Base-by-base conservation (phyloP, 2,113 vertebrate species). In the Halcyon senegalensis region DNA sequence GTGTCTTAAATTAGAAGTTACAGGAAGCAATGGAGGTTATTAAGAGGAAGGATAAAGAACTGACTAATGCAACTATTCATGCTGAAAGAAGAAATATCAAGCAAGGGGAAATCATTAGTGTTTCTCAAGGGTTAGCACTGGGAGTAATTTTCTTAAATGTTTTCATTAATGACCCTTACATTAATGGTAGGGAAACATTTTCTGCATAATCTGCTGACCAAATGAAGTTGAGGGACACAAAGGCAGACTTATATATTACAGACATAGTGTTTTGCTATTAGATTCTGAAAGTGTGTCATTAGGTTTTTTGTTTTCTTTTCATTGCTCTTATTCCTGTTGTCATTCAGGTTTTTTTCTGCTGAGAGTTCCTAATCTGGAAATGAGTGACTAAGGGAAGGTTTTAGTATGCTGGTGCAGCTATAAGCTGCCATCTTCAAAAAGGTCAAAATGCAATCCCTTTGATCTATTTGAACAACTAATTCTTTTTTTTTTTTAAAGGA, bases 111-210 rank as follows among this genome's bases (percentile, higher is more conserved):
- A 84, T 70, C 55, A 94, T 93, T 92, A 94, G 46, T 74, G 59
- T 81, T 96, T 93, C 80, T 90, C 64, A 81, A 90, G 62, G 68
- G 28, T 88, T 95, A 92, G 72, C 37, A 67, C 2, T 86, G 80
- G 50, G 83, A 96, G 60, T 74, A 89, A 92, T 94, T 90, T 96
- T 90, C 86, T 74, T 86, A 95, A 92, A 90, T 90, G 70, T 94
- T 95, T 93, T 53, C 79, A 80, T 90, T 93, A 94, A 80, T 86
- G 88, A 94, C 50, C 70, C 69, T 94, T 80, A 66, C 43, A 62
- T 94, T 83, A 96, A 69, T 90, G 92, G 68, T 15, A 77, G 50
- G 28, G 41, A 94, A 94, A 90, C 15, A 60, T 76, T 95, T 94
- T 58, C 56, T 84, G 46, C 56, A 68, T 89, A 89, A 89, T 93